Percentiles rank a stretch among this genome's conserved stretches.
Conservation (phyloP, 2,113 vertebrate species). For the Myxocyprinus asiaticus region DNA sequence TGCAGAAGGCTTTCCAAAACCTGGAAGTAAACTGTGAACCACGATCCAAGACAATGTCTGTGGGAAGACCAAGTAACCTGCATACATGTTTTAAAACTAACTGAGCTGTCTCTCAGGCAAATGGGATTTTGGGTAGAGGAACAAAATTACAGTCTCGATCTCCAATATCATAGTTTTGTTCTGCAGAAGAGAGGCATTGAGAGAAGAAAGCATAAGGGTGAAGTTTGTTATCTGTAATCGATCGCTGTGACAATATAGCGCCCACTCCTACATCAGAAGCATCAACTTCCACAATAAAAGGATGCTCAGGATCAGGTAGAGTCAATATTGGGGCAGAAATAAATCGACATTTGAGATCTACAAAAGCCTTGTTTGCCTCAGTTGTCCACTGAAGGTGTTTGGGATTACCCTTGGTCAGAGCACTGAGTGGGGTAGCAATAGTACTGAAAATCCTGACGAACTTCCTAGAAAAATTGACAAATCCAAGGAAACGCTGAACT, state of each 20-base stretch:
- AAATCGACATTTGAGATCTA: background rate
- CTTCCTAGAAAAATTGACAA: background rate
- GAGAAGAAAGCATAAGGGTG: background rate
- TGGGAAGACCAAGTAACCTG: too few species aligned
- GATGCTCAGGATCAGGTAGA: background rate
- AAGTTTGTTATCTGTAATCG: background rate
- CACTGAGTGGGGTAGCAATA: background rate
- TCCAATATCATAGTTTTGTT: too few species aligned
- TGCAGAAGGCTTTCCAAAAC: too few species aligned
- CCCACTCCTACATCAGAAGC: background rate
- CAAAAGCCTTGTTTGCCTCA: background rate
- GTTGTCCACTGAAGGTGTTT: background rate
- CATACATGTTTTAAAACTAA: too few species aligned
- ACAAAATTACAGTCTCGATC: too few species aligned
- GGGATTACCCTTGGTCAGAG: background rate
- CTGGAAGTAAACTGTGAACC: background rate
- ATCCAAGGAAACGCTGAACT: too few species aligned
- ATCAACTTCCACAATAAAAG: background rate
- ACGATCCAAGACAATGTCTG: background rate
- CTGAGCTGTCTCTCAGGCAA: too few species aligned
- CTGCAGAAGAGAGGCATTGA: background rate
- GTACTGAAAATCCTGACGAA: background rate
- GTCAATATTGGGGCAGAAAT: background rate
- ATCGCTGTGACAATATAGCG: background rate
- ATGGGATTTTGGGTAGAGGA: too few species aligned